Conservation (phyloP, 2,888 invertebrate species). For the Leptarthrus brevirostris region DNA sequence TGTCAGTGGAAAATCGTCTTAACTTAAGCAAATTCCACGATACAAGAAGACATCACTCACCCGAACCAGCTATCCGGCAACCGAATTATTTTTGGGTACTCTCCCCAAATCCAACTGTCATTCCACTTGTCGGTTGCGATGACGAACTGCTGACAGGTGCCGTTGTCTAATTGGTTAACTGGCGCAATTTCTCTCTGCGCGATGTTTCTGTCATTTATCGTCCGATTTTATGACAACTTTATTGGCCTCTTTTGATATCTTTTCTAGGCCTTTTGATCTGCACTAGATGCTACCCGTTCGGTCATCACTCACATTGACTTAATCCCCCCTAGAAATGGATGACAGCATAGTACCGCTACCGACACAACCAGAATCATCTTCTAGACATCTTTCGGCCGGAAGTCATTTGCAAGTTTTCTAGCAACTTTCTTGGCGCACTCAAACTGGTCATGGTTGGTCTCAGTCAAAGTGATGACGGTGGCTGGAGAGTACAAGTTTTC, state of each 20-base stretch:
- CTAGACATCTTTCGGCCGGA: slow-evolving; percentile 43
- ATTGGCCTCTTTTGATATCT: slow-evolving; percentile 44
- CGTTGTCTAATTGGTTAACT: slow-evolving; percentile 65
- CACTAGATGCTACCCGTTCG: slow-evolving; percentile 3
- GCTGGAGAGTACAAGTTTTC: slow-evolving; percentile 23
- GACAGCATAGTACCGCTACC: slow-evolving; percentile 17
- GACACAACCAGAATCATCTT: slow-evolving; percentile 8
- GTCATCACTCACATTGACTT: slow-evolving; percentile 41
- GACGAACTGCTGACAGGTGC: slow-evolving; percentile 69
- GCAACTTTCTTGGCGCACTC: slow-evolving; percentile 31
- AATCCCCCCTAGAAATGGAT: slow-evolving; percentile 33
- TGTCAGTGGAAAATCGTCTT: slow-evolving; percentile 34
- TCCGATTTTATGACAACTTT: slow-evolving; percentile 49
- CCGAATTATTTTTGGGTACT: slow-evolving; percentile 41
- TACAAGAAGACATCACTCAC: slow-evolving; percentile 45
- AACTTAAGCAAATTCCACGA: slow-evolving; percentile 34
- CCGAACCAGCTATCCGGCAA: slow-evolving; percentile 31
- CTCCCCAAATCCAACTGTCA: slow-evolving; percentile 47
- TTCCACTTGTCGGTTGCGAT: slow-evolving; percentile 57
- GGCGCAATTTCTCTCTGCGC: slow-evolving; percentile 19
- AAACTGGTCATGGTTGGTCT: not conserved
- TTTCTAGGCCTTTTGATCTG: slow-evolving; percentile 28
- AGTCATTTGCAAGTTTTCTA: slow-evolving; percentile 46
- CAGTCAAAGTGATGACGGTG: too few relatives aligned
- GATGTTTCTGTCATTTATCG: slow-evolving; percentile 49